Evolutionary conservation across 1,140 invertebrate species (phyloP), one percentile per base, ranked within the genome.

Genomic region (Drosophila funebris): DNA sequence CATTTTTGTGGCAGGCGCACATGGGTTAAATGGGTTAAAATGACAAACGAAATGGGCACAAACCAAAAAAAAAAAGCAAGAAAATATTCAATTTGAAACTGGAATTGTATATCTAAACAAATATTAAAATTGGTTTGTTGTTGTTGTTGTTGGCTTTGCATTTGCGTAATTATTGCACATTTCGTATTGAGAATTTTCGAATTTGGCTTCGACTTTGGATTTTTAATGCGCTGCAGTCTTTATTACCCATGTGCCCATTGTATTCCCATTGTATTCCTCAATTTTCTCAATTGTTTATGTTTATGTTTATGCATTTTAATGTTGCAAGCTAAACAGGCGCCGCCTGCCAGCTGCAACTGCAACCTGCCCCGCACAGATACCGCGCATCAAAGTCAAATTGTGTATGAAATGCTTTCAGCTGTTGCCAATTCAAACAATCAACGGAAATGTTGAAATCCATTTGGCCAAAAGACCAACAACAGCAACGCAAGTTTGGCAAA

Each of bases 11-110:
- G 57, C 52, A 24, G 76, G 67, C 80, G 39, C 66, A 48, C 73
- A 80, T 76, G 67, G 73, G 73, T 82, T 77, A 85, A 85, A 72
- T 87, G 70, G 82, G 82, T 82, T 87, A 85, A 88, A 85, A 83
- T 78, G 82, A 87, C 82, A 87, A 75, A 48, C 70, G 56, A 68
- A 83, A 57, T 54, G 80, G 58, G 78, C 39, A 78, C 74, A 78
- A 67, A 39, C 48, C 52, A 18, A 50, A 39, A 27, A 57, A 58
- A 31, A 24, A 27, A 29, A n/a, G n/a, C n/a, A n/a, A 4, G 0
- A 24, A 20, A 43, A 43, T 16, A 43, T 3, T 44, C 20, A 44
- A 46, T 13, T 27, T 14, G 20, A 48, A 48, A 27, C 8, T 27
- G 4, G 44, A 31, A 13, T 66, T 60, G 57, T 61, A 43, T 75